Evolutionary conservation across 2,797 vertebrate genomes (phyloP).

Genomic region (Pangasius krempfi): DNA sequence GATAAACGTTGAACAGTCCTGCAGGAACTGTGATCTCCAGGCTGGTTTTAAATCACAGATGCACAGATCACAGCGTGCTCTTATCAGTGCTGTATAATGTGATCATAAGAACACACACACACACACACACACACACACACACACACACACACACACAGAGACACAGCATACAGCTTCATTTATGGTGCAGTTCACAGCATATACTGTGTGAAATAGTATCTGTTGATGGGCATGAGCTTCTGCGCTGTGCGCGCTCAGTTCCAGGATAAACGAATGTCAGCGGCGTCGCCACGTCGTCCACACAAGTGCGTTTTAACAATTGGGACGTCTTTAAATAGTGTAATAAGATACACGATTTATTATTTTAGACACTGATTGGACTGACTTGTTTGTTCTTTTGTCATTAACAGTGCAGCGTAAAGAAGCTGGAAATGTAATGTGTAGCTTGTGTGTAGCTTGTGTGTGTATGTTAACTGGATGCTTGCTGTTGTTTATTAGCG

Average conservation of each 20-base stretch:
- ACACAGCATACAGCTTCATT: background rate
- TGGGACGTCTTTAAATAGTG: background rate
- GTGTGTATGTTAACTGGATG: no score
- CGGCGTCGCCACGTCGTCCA: background rate
- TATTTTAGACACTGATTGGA: background rate
- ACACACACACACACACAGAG: background rate
- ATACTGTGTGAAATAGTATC: background rate
- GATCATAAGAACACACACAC: background rate
- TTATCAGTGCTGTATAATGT: background rate
- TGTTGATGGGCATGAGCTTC: background rate
- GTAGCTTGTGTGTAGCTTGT: background rate
- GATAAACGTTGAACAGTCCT: background rate
- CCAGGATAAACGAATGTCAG: background rate
- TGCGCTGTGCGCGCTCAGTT: background rate
- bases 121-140: conserved; percentile 9
- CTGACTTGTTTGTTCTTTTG: background rate
- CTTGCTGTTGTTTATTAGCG: background rate
- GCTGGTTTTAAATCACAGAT: background rate
- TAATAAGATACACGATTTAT: background rate
- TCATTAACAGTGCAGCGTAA: background rate
- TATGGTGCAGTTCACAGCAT: background rate
- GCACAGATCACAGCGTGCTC: background rate
- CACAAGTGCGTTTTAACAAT: background rate
- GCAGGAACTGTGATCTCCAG: background rate
- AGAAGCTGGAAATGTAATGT: background rate